Base-by-base conservation (phyloP, 2,888 invertebrate species). In the Idaea dimidiata region DNA sequence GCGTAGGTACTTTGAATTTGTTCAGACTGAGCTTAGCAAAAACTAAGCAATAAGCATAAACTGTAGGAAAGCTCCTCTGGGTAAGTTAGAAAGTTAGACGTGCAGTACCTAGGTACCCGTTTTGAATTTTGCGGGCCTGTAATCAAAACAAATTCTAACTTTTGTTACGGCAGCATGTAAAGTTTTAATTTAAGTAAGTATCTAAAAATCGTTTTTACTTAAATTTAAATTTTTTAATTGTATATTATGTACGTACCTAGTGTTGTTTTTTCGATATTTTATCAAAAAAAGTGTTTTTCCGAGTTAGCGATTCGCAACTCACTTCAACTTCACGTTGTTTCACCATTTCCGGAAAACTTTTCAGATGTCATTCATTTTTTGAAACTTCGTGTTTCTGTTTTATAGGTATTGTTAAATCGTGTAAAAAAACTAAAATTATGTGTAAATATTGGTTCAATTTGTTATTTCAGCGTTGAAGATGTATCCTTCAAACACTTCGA, bases 401-500 rank as follows among this genome's bases (percentile, higher is more conserved):
- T 43, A 8, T 0, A 8, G 14, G n/a, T n/a, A n/a, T n/a, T 14
- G 14, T 10, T 43, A 43, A 43, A 43, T 43, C 43, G 43, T 43
- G 43, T 14, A 14, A 43, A 43, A 43, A 3, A 43, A 43, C 43
- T 43, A 8, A 43, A 43, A 43, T 10, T 43, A 43, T 43, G 43
- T 43, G 43, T 43, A 10, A 43, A 43, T 43, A 58, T n/a, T 57
- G 31, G 54, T 57, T 8, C 14, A 32, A 17, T 56, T 43, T 10
- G 31, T 43, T 14, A 69, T 77, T 77, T 70, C 77, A 79, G 77
- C 69, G 62, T 62, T 24, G 6, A 76, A 70, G 65, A 89, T 89
- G 89, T 83, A 81, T 68, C 85, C 87, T 17, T 74, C 81, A 2
- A 87, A 82, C 72, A 79, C 87, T 17, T 74, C 81, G 2, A 87